Evolutionary conservation across 2,113 vertebrate genomes (phyloP), one percentile per base, ranked within the genome.

Genomic region (Panthera uncia): DNA sequence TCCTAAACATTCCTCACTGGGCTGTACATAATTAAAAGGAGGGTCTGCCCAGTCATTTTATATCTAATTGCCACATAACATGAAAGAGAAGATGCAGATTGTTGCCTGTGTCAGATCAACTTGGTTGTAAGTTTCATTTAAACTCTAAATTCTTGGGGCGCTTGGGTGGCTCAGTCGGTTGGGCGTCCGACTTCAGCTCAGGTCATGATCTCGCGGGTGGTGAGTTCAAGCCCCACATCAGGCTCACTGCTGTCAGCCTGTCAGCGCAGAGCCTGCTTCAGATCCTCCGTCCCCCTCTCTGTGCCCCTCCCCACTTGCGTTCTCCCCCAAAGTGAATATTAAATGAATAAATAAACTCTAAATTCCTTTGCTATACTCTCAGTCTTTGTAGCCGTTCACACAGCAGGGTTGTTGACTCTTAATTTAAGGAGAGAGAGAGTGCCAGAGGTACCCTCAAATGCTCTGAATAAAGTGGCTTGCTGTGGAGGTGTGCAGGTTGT

Each of bases 291-390:
- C 57, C 21, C 19, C 57, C 57, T 61, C 57, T 61, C 57, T 61
- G 7, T 61, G 57, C 57, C 21, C 57, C 57, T 61, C 57, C 57
- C 57, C 57, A 61, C 57, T 61, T 21, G 18, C 8, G 0, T 61
- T 23, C 57, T 61, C 57, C 21, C 21, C 21, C 8, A 23, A 61
- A 61, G 57, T 61, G 23, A 61, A 23, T 23, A 23, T 61, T 61
- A 61, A 61, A 57, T 57, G 2, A 61, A 55, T 16, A 19, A 55
- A 23, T 25, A 41, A 69, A n/a, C 8, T 1, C 45, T 6, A 0
- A 27, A 13, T n/a, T 48, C 50, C 45, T 45, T 9, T 7, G 29
- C 71, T 25, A 15, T 9, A 4, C 9, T 0, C 9, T 31, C 31
- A 27, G 38, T 9, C 29, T 41, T 25, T 4, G 18, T 29, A 15